Evolutionary conservation across 2,888 invertebrate genomes (phyloP).

Genomic region (Ormyrus thymus): DNA sequence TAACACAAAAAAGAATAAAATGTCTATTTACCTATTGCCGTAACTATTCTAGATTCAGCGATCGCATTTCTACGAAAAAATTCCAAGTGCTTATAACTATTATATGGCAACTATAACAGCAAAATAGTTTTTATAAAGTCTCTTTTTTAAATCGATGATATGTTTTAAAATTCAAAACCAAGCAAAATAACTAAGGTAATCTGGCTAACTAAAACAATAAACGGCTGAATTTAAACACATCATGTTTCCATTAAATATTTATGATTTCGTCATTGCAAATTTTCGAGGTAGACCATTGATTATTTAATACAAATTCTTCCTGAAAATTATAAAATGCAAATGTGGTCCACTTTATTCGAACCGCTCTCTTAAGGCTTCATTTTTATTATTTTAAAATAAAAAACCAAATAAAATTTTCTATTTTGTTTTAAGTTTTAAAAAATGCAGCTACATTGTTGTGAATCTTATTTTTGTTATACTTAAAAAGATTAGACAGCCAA

Average conservation of each 20-base stretch:
- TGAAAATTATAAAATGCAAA: constrained; percentile 33
- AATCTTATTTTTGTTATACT: not conserved
- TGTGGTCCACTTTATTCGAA: constrained; percentile 18
- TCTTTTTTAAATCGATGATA: constrained; percentile 36
- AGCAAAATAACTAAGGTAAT: constrained; percentile 29
- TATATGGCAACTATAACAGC: constrained; percentile 49
- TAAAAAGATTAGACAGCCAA: not conserved
- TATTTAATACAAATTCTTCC: not conserved
- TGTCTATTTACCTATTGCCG: constrained; percentile 12
- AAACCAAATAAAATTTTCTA: not conserved
- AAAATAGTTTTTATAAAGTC: constrained; percentile 41
- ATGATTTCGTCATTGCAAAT: constrained; percentile 30
- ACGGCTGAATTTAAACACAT: constrained; percentile 12
- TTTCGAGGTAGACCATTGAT: constrained; percentile 46
- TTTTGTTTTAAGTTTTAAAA: not conserved
- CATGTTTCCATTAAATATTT: not conserved
- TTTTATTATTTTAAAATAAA: constrained; percentile 2
- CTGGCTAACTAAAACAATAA: not conserved
- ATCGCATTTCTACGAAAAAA: constrained; percentile 38
- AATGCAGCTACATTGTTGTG: not conserved
- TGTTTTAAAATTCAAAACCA: constrained; percentile 34
- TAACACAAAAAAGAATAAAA: not conserved
- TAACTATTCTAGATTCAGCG: constrained; percentile 20
- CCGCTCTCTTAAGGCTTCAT: constrained; percentile 16
- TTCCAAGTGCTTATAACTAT: constrained; percentile 48